Evolutionary conservation across 2,888 invertebrate species (phyloP), one percentile per base, ranked within the genome.

Genomic region (Tupiocoris notatus): DNA sequence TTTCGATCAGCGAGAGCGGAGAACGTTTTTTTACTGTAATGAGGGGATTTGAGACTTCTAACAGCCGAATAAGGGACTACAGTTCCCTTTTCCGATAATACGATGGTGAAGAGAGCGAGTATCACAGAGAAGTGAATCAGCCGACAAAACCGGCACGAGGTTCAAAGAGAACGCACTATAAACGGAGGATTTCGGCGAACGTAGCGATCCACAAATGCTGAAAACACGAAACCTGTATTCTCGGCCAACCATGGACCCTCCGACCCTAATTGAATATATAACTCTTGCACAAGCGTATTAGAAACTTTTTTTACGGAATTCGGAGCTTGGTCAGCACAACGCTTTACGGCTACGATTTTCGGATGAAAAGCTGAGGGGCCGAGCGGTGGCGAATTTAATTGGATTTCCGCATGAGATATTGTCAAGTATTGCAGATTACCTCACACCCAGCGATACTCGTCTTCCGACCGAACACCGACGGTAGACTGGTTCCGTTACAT

Each of bases 341-440:
- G 20, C 24, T 62, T 73, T 73, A 61, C 63, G 73, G 63, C 39
- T 12, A 25, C 39, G 73, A 62, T 73, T 73, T 54, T 18, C 58
- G 23, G 39, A 1, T 17, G n/a, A 39, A 23, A 23, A 24, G 18
- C 59, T 24, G 70, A 59, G 21, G 59, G 16, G 59, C 25, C 20
- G 21, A 18, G 21, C n/a, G 9, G 70, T 24, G 23, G 39, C n/a
- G 61, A 61, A 62, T 73, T 73, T 73, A 73, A 73, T 73, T 73
- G 73, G 63, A 62, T 73, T 73, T 73, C 73, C 73, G 73, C 73
- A 62, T 73, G 73, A 73, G 73, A 62, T 61, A 73, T 73, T 56
- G 73, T 73, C 62, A 73, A 62, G 62, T 73, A 63, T 16, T 73
- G 73, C 73, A 73, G 63, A 73, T 73, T 73, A 73, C 12, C 39